These are phyloP conservation scores for Climacteris rufus DNA, from an alignment of 2,113 vertebrate genomes.

Conservation along the genomic window DNA sequence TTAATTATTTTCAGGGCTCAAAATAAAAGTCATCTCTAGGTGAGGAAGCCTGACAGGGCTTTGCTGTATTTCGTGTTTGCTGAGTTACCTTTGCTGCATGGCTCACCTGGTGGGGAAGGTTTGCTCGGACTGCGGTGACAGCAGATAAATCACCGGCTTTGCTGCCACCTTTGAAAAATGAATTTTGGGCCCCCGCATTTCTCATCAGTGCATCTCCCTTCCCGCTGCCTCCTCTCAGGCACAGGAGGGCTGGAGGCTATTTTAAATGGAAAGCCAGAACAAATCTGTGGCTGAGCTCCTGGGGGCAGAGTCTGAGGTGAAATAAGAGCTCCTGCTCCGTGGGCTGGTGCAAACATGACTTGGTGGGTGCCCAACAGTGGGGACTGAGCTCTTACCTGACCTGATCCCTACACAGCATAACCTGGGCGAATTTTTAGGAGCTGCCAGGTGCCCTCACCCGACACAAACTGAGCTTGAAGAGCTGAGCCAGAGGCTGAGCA, in stretches of 20 bases:
- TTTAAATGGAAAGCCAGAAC: neutral
- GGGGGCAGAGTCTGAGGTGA: rapidly evolving
- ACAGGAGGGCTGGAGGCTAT: neutral
- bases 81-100: conserved; percentile 47
- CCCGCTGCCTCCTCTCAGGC: neutral
- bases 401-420: rapidly evolving
- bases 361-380: neutral
- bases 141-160: conserved; percentile 75
- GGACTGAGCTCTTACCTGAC: neutral
- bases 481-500: rapidly evolving
- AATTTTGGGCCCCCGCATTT: conserved; percentile 53
- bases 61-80: conserved; percentile 21
- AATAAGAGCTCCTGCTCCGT: rapidly evolving
- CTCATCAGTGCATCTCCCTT: conserved; percentile 67
- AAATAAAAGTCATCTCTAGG: conserved; percentile 48
- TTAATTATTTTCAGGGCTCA: conserved; percentile 64
- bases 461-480: neutral
- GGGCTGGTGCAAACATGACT: neutral
- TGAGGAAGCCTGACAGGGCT: conserved; percentile 42
- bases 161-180: conserved; percentile 76
- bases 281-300: neutral
- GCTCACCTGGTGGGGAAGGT: conserved; percentile 71
- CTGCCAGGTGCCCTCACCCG: neutral
- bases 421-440: neutral
- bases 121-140: conserved; percentile 63